These are phyloP conservation scores for Eulimnadia texana DNA, from an alignment of 1,140 invertebrate genomes.

Conservation along the genomic window DNA sequence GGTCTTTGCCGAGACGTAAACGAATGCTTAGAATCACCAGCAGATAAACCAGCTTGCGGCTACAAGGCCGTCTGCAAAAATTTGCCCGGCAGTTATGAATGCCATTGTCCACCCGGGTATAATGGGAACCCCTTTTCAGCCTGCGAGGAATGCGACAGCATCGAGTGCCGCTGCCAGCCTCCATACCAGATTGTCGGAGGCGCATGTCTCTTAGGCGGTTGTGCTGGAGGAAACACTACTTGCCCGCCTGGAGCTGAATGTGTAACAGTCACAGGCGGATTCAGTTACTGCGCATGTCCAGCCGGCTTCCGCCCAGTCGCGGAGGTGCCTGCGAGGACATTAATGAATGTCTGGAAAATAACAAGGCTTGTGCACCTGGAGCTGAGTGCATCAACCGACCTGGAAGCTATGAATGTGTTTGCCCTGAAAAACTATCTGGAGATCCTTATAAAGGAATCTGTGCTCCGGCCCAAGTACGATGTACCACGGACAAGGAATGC, in stretches of 20 bases:
- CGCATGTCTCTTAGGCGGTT: slow-evolving; percentile 62
- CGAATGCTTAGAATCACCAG: slow-evolving; percentile 55
- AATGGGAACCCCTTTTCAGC: slow-evolving; percentile 74
- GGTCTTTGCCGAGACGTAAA: slow-evolving; percentile 72
- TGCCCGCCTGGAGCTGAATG: slow-evolving; percentile 73
- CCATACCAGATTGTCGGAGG: slow-evolving; percentile 68
- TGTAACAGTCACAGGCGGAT: slow-evolving; percentile 70
- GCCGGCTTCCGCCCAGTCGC: slow-evolving; percentile 54
- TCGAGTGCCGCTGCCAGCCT: slow-evolving; percentile 69
- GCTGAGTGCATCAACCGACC: slow-evolving; percentile 68
- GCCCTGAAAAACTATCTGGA: slow-evolving; percentile 54
- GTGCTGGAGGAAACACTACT: slow-evolving; percentile 48
- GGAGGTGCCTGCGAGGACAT: slow-evolving; percentile 52
- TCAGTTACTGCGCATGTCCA: slow-evolving; percentile 77
- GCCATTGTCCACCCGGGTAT: slow-evolving; percentile 69
- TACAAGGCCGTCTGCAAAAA: slow-evolving; percentile 81
- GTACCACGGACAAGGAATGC: slow-evolving; percentile 65
- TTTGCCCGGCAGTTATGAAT: slow-evolving; percentile 83
- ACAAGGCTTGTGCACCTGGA: slow-evolving; percentile 58
- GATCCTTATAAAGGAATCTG: slow-evolving; percentile 48
- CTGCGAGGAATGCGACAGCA: slow-evolving; percentile 66
- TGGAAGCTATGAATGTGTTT: slow-evolving; percentile 63
- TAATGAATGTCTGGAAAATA: slow-evolving; percentile 58
- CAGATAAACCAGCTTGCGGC: slow-evolving; percentile 60
- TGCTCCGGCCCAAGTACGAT: slow-evolving; percentile 59